A percentile compares a stretch with the other conserved stretches of the same genome.
Evolutionary conservation across 2,888 invertebrate genomes (phyloP).

Genomic region (Dynastes grantii): DNA sequence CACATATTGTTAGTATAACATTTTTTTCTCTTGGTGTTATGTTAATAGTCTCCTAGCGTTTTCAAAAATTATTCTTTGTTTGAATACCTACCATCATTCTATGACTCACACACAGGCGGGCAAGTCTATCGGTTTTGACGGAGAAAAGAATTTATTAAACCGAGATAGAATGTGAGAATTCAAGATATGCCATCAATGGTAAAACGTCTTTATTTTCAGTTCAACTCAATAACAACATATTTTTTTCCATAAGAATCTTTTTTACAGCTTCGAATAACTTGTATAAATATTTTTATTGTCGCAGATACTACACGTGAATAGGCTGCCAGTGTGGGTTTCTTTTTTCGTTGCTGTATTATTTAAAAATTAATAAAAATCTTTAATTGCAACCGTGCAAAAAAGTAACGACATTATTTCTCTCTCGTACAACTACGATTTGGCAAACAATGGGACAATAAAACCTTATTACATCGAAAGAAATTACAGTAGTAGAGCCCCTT

Average conservation of each 20-base stretch:
- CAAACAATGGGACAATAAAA: conserved; percentile 51
- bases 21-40: too few relatives aligned
- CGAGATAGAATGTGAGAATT: conserved; percentile 15
- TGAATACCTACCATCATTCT: too few relatives aligned
- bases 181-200: conserved; percentile 14
- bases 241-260: conserved; percentile 24
- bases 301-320: conserved; percentile 38
- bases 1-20: too few relatives aligned
- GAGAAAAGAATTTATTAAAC: conserved; percentile 7
- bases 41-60: too few relatives aligned
- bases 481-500: conserved; percentile 3
- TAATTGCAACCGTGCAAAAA: conserved; percentile 40
- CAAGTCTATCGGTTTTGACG: background rate
- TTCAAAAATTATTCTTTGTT: too few relatives aligned
- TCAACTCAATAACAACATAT: conserved; percentile 23
- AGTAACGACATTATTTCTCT: conserved; percentile 26
- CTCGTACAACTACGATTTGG: conserved; percentile 31
- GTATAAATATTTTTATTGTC: conserved; percentile 48
- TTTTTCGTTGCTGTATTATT: conserved; percentile 31
- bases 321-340: conserved; percentile 9
- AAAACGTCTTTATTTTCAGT: conserved; percentile 26
- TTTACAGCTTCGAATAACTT: conserved; percentile 27
- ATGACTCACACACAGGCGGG: too few relatives aligned
- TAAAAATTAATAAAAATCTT: conserved; percentile 52
- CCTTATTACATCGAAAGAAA: conserved; percentile 49